phyloP scores from a whole-genome alignment of 2,113 vertebrate species.

The Uria lomvia region DNA sequence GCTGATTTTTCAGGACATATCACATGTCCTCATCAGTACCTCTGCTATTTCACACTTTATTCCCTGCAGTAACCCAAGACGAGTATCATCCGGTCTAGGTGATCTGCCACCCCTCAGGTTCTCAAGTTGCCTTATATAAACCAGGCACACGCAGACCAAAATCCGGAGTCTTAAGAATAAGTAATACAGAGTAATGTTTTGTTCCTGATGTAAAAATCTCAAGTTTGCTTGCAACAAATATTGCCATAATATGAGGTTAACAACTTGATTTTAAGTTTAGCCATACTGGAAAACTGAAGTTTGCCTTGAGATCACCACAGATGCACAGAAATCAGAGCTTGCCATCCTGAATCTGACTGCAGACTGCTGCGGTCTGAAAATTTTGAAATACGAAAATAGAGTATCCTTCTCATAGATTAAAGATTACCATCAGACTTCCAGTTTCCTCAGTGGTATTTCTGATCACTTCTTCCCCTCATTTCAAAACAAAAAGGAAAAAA shows the following conservation, averaged over 20 bases:
- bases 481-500: not conserved
- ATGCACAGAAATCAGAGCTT: not conserved
- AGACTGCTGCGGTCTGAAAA: not conserved
- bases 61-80: not conserved
- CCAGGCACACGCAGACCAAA: not conserved
- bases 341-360: not conserved
- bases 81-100: not conserved
- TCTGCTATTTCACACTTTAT: conserved; percentile 43
- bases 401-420: not conserved
- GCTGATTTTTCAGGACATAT: conserved; percentile 32
- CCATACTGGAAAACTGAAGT: not conserved
- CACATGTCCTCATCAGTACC: not conserved
- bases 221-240: not conserved
- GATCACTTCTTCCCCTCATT: not conserved
- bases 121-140: not conserved
- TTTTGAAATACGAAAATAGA: not conserved
- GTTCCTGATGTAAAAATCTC: not conserved
- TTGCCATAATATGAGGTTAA: not conserved
- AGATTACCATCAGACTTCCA: not conserved
- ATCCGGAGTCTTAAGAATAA: not conserved
- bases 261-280: not conserved
- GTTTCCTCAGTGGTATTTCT: not conserved
- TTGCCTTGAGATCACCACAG: not conserved
- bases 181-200: not conserved
- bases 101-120: not conserved